These are phyloP conservation scores for Acropternis orthonyx DNA, from an alignment of 2,797 vertebrate genomes.

Conservation along the genomic window DNA sequence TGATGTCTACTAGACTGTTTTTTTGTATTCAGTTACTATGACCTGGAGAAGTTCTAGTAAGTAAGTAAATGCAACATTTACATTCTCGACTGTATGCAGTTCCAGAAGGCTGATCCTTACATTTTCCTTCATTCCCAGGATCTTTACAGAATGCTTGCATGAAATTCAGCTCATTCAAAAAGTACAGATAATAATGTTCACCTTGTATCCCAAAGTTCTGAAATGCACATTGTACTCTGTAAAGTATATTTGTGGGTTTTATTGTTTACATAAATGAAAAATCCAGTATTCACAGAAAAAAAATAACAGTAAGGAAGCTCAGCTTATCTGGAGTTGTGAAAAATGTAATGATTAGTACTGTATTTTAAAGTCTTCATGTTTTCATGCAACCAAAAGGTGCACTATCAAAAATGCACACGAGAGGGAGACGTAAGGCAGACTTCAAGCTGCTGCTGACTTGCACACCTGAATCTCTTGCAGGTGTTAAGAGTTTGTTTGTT, in stretches of 20 bases:
- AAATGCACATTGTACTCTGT: background rate
- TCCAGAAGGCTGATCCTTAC: background rate
- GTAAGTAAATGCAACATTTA: background rate
- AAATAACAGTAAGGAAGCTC: background rate
- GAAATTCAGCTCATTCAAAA: background rate
- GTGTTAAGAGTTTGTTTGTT: background rate
- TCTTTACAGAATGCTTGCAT: background rate
- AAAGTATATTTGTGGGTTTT: background rate
- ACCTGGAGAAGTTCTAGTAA: background rate
- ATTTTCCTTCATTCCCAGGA: background rate
- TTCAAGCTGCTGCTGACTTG: background rate
- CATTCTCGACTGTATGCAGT: fast-evolving
- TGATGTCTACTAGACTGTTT: background rate
- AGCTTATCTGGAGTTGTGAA: background rate
- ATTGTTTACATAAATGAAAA: background rate
- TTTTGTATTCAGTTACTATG: background rate
- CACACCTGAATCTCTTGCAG: background rate
- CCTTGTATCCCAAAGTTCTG: background rate
- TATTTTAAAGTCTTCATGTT: background rate
- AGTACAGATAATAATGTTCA: background rate
- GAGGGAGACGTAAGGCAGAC: conserved; percentile 9
- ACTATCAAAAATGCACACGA: background rate
- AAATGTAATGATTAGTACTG: background rate
- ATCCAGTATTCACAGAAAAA: background rate
- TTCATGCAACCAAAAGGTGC: background rate